phyloP scores from a whole-genome alignment of 2,113 vertebrate genomes.

The Zapus hudsonius region DNA sequence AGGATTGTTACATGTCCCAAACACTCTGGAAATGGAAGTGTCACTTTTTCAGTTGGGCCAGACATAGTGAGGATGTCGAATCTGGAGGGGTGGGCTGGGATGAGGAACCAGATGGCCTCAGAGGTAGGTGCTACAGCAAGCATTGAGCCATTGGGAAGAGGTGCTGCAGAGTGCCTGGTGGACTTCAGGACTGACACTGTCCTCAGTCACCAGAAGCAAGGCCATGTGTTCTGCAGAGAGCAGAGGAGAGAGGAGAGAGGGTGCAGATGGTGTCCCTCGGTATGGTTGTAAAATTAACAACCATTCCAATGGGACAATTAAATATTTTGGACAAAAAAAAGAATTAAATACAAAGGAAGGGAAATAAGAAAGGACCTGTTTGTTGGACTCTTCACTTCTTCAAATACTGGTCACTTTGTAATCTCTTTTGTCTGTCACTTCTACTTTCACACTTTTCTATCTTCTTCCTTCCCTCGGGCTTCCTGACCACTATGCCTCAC shows the following conservation, averaged over 20 bases:
- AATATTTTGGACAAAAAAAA: conserved; percentile 50
- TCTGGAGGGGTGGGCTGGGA: background rate
- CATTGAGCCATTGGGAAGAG: background rate
- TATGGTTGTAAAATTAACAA: background rate
- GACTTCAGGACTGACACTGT: background rate
- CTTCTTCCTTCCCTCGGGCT: background rate
- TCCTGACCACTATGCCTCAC: background rate
- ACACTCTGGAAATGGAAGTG: background rate
- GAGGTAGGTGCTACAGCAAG: background rate
- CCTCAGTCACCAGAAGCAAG: background rate
- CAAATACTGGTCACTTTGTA: too few relatives aligned
- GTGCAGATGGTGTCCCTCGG: background rate
- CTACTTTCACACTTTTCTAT: background rate
- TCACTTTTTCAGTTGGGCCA: background rate
- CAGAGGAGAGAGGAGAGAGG: background rate
- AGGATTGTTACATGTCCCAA: background rate
- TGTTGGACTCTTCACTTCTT: background rate
- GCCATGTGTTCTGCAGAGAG: background rate
- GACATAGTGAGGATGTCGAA: background rate
- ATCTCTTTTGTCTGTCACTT: background rate
- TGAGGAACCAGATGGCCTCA: background rate
- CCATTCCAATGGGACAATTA: background rate
- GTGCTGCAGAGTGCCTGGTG: background rate
- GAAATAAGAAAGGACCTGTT: conserved; percentile 12
- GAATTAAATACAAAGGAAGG: background rate